Base-by-base conservation (phyloP, 35 echinoderm and acorn worm genomes). In the Antedon bifida region DNA sequence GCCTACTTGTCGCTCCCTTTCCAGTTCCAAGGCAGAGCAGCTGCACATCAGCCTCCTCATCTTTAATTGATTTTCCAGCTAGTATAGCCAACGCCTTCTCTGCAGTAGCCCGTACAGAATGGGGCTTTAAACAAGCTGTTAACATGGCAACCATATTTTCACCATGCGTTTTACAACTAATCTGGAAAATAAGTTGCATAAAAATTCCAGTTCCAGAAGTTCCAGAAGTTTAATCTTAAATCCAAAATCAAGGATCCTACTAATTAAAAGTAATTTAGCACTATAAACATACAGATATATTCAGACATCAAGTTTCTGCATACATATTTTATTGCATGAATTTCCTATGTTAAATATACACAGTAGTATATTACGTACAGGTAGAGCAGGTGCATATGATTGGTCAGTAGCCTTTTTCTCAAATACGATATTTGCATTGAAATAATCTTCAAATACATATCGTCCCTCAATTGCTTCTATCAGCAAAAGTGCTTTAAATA, bases 21-120 rank as follows among this genome's bases (percentile, higher is more conserved):
- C 84, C 84, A 17, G 84, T 85, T 39, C 84, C 84, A 12, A 85
- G 34, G 46, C 84, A 85, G 12, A 85, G 36, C 29, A 85, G 29
- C 36, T 85, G 56, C 1, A 85, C 30, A 29, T 76, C 84, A 4
- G 55, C 35, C 8, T 29, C 5, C 2, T 34, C 73, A 45, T 74
- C 26, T 33, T 55, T 31, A 5, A 73, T 29, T 16, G 30, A 55
- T 5, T 34, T 84, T 8, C 51, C 35, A 1, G 21, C 35, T 23
- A 85, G 75, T 7, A 77, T 75, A 34, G 36, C 16, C 9, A 46
- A 39, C 12, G 76, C 74, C 34, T 85, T 35, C 29, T 77, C 32
- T 75, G 78, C 78, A 3, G 3, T 77, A 31, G 75, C 73, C 10
- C 84, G 84, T 30, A 38, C 76, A 36, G 23, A 0, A 19, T 76